Evolutionary conservation across 1,140 invertebrate genomes (phyloP).

Genomic region (Caerostris darwini): DNA sequence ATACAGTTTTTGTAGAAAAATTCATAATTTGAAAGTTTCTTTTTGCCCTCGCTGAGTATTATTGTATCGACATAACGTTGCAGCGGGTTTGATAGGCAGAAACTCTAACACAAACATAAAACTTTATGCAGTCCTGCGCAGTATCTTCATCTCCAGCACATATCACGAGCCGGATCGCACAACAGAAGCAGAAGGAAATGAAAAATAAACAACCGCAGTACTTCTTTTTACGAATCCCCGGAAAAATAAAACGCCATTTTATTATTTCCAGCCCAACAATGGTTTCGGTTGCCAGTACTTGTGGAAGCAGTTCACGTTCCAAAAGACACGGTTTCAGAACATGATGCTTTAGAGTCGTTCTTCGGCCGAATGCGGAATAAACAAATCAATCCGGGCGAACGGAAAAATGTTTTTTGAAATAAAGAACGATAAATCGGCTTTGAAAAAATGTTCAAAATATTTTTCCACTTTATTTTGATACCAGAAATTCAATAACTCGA

Average conservation of each 20-base stretch:
- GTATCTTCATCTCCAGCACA: neutral
- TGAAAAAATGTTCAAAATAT: too few species aligned
- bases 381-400: slow-evolving; percentile 42
- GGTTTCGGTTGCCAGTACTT: neutral
- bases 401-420: slow-evolving; percentile 31
- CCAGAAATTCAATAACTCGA: too few species aligned
- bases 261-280: neutral
- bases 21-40: too few species aligned
- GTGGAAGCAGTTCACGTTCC: slow-evolving; percentile 20
- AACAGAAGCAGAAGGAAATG: neutral
- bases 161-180: neutral
- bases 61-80: too few species aligned
- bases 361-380: slow-evolving; percentile 39
- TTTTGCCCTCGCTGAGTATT: too few species aligned
- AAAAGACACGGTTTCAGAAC: neutral
- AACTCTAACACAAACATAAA: neutral
- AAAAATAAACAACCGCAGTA: neutral
- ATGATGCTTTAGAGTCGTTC: neutral
- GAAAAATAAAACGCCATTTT: neutral
- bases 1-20: too few species aligned
- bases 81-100: too few species aligned
- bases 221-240: neutral
- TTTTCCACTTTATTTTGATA: too few species aligned
- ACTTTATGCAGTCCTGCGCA: neutral
- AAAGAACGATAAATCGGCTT: neutral